phyloP scores from a whole-genome alignment of 2,113 vertebrate species.

The Zosterops pallidus region DNA sequence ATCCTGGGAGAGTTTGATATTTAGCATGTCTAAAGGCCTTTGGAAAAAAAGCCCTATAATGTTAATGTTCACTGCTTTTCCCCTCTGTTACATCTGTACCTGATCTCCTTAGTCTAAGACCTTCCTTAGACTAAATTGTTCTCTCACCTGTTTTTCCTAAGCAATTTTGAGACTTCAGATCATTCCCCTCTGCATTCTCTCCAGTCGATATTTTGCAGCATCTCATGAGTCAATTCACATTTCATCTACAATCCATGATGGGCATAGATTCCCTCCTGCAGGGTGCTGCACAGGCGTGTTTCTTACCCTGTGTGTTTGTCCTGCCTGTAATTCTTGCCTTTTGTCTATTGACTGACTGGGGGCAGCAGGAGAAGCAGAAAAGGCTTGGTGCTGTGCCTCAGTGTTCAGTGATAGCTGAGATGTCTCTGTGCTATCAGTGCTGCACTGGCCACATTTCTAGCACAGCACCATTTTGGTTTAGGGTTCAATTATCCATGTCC shows the following conservation, averaged over 20 bases:
- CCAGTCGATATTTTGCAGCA: not conserved
- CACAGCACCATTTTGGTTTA: not conserved
- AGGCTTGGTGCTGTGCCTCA: not conserved
- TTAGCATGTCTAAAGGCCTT: not conserved
- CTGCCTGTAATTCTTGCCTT: not conserved
- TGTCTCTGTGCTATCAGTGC: not conserved
- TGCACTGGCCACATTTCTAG: not conserved
- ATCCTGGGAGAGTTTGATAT: not conserved
- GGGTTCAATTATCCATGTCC: not conserved
- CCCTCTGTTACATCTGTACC: not conserved
- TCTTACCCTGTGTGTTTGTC: not conserved
- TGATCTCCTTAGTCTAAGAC: not conserved
- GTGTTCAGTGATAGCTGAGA: not conserved
- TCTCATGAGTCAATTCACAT: accelerated
- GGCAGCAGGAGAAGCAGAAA: not conserved
- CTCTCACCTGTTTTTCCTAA: not conserved
- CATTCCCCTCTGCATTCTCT: not conserved
- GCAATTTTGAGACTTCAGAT: not conserved
- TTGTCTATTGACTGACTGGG: accelerated
- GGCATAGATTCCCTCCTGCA: not conserved
- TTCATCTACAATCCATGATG: not conserved
- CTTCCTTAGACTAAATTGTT: not conserved
- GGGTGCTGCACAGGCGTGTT: not conserved
- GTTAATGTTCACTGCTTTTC: not conserved
- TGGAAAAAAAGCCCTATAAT: not conserved